Evolutionary conservation across 2,888 invertebrate genomes (phyloP), one percentile per base, ranked within the genome.

Genomic region (Rugalucina vietnamica): DNA sequence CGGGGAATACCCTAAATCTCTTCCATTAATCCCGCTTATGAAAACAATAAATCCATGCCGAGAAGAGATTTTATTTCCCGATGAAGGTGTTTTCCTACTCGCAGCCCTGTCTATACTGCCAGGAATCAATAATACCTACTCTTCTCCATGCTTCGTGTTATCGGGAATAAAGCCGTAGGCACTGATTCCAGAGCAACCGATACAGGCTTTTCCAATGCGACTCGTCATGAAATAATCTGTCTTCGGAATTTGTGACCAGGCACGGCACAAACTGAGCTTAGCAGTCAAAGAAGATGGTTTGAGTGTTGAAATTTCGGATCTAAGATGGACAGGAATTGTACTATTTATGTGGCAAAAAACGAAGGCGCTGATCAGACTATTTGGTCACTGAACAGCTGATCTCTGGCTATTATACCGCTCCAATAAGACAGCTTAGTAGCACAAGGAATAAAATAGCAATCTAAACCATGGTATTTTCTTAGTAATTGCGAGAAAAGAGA

Each of bases 21-120:
- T 83, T 79, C 83, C 81, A 87, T 87, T 87, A 87, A 78, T 82
- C 74, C 82, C 76, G 70, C 70, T 69, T 87, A 82, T 54, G 71
- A 79, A 57, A 84, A 82, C 84, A 75, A 82, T 82, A 84, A 84
- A 82, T 84, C 82, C 85, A 79, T 49, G 72, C 37, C n/a, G 65
- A 34, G 65, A 65, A 65, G 8, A 5, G 21, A 34, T 60, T 65
- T n/a, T n/a, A n/a, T 34, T 65, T 65, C 65, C 65, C 21, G 24
- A 34, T 65, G 65, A 24, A 65, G 65, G 21, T 65, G 65, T 65
- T 65, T 24, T 18, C 65, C 32, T 65, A 65, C 34, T 65, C 65
- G 34, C 18, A 34, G 65, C 65, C 34, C 65, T 65, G 65, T 65
- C 65, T 65, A 65, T 65, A 65, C 21, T 65, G 65, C 65, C 34